Evolutionary conservation across 2,113 vertebrate species (phyloP).

Genomic region (Sander vitreus): DNA sequence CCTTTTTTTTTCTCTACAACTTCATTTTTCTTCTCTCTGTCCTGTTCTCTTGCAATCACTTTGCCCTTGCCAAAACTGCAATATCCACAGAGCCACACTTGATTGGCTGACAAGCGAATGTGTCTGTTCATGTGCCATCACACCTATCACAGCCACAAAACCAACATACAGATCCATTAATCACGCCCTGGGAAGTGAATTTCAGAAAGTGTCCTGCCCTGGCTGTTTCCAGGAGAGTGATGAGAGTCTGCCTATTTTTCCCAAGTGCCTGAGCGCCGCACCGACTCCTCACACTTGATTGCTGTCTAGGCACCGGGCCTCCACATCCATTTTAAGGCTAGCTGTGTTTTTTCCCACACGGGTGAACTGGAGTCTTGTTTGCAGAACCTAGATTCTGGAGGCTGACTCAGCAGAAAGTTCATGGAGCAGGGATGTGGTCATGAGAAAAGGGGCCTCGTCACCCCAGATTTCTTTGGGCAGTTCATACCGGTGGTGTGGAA

Average conservation of each 20-base stretch:
- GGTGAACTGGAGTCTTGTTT: conserved; percentile 2
- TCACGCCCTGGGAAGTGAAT: not conserved
- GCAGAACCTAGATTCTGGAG: conserved; percentile 38
- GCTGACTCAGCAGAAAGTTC: conserved; percentile 21
- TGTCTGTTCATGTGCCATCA: conserved; percentile 21
- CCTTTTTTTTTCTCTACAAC: not conserved
- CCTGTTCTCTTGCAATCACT: not conserved
- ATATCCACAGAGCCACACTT: not conserved
- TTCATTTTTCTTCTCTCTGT: not conserved
- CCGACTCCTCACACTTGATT: not conserved
- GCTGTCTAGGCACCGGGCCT: conserved; percentile 12
- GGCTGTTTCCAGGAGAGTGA: conserved; percentile 21
- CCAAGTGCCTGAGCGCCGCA: not conserved
- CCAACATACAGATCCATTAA: conserved; percentile 26
- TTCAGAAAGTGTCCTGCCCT: conserved; percentile 9
- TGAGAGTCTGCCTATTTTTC: conserved; percentile 27
- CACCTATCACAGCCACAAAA: conserved; percentile 16
- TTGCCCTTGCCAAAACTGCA: not conserved
- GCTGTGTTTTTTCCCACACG: conserved; percentile 9
- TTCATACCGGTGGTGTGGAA: conserved; percentile 23
- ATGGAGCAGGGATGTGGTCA: conserved; percentile 40
- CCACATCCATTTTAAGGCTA: conserved; percentile 4
- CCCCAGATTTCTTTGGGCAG: not conserved
- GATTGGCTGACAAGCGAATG: conserved; percentile 1
- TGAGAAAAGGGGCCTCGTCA: conserved; percentile 21